A percentile compares a stretch with the other conserved stretches of the same genome.
Conservation (phyloP, 2,113 vertebrate species). For the Clarias gariepinus region DNA sequence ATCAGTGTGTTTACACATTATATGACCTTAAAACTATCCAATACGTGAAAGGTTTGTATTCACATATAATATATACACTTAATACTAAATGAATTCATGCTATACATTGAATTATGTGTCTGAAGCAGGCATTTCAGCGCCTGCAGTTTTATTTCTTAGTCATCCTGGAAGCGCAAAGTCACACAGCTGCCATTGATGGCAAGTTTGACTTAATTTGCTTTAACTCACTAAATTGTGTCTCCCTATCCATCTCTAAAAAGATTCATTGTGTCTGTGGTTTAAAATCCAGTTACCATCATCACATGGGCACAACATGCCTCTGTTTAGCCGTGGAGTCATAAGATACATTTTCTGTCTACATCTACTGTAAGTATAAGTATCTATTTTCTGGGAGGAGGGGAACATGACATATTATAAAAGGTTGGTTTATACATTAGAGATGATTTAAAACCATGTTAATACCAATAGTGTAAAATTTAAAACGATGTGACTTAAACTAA, state of each 20-base stretch:
- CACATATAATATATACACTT: background rate
- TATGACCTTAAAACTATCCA: background rate
- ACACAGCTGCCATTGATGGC: conserved; percentile 1
- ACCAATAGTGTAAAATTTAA: background rate
- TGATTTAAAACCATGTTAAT: background rate
- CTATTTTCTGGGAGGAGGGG: conserved; percentile 17
- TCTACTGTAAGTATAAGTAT: conserved; percentile 25
- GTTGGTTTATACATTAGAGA: background rate
- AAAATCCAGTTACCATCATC: conserved; percentile 78
- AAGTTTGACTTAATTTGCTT: conserved; percentile 48
- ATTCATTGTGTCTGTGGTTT: conserved; percentile 67
- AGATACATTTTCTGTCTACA: conserved; percentile 67
- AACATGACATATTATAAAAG: background rate
- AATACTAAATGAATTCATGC: background rate
- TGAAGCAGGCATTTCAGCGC: background rate
- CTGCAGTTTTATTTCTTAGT: background rate
- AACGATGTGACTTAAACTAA: background rate
- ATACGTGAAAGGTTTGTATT: background rate
- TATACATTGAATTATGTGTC: background rate
- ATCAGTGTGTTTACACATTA: background rate
- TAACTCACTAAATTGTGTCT: conserved; percentile 60
- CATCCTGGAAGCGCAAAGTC: conserved; percentile 19
- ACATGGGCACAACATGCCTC: conserved; percentile 76
- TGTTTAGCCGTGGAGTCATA: conserved; percentile 75
- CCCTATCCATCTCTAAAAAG: conserved; percentile 67